Conservation (phyloP, 2,113 vertebrate species). For the Lutjanus erythropterus region DNA sequence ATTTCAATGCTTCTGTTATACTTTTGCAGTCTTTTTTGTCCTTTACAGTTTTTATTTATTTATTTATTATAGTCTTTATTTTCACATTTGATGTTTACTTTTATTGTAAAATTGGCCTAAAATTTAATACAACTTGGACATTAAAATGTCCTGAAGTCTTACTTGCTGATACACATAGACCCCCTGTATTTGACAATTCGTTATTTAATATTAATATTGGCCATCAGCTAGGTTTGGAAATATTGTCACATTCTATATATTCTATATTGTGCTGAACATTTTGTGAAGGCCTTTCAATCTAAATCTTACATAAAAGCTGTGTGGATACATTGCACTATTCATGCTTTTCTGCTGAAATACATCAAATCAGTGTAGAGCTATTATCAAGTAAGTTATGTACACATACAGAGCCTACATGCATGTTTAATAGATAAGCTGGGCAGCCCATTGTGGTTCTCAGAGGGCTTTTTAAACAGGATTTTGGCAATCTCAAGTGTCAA, state of each 20-base stretch:
- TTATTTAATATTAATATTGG: not conserved
- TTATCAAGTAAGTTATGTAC: not conserved
- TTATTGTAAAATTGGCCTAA: no score
- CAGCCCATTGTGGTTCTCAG: not conserved
- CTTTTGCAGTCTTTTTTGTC: no score
- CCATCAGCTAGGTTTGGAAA: not conserved
- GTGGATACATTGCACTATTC: not conserved
- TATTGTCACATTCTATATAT: not conserved
- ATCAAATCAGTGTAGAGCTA: not conserved
- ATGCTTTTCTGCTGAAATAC: not conserved
- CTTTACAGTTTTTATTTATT: no score
- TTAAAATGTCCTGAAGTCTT: no score
- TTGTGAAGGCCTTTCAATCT: not conserved
- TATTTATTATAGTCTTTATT: no score
- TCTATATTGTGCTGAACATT: not conserved
- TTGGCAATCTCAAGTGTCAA: not conserved
- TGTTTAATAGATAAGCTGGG: slow-evolving; percentile 19
- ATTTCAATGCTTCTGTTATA: no score
- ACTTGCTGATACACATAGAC: no score
- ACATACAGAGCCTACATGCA: not conserved
- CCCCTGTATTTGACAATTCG: no score
- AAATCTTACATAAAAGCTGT: not conserved
- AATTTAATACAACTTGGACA: no score
- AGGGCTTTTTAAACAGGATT: slow-evolving; percentile 1
- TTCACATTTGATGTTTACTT: no score